Conservation (phyloP, 2,888 invertebrate genomes). For the Hipparchia sbordonii region DNA sequence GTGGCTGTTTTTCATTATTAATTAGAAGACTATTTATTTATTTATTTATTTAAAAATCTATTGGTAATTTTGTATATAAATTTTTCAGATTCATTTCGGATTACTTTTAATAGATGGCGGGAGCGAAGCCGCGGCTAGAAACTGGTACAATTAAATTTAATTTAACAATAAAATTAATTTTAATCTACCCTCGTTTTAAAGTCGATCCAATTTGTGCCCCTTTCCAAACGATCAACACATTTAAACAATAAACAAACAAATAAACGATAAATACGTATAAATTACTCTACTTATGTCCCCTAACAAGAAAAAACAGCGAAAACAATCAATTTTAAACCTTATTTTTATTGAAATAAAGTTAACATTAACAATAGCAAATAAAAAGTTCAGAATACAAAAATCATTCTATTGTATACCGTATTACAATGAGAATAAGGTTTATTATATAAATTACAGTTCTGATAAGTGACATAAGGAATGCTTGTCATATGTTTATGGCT, state of each 20-base stretch:
- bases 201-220: constrained; percentile 12
- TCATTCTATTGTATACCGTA: background rate
- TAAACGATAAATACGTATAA: constrained; percentile 36
- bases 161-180: constrained; percentile 2
- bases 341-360: background rate
- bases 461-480: constrained; percentile 30
- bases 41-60: no score
- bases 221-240: constrained; percentile 29
- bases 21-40: no score
- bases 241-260: constrained; percentile 37
- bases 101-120: no score
- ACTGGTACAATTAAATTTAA: background rate
- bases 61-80: no score
- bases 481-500: constrained; percentile 41
- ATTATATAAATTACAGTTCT: background rate
- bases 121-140: no score
- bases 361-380: background rate
- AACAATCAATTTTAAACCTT: constrained; percentile 2
- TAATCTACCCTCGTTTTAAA: constrained; percentile 3
- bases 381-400: background rate
- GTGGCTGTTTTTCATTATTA: no score
- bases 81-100: no score
- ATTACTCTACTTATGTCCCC: constrained; percentile 23
- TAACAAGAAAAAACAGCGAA: constrained; percentile 1
- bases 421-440: background rate